A percentile compares a stretch with the other conserved stretches of the same genome.
phyloP scores from a whole-genome alignment of 2,888 invertebrate species.

The Megastigmus dorsalis region DNA sequence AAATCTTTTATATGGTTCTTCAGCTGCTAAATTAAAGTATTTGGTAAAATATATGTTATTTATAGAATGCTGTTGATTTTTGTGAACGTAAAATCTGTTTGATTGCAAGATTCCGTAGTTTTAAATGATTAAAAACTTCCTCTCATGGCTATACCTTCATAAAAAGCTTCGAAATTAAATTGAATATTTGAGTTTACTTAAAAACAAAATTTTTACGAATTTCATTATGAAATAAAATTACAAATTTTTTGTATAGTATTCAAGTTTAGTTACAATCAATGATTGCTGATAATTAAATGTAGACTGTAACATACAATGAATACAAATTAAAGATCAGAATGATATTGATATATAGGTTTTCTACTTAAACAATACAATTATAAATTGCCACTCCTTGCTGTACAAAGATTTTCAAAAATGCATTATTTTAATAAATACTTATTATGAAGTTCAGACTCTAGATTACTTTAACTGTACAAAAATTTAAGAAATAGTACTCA shows the following conservation, averaged over 20 bases:
- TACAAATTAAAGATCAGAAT: neutral
- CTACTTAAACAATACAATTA: slow-evolving; percentile 14
- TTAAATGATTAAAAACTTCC: slow-evolving; percentile 1
- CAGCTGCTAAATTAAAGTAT: neutral
- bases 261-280: slow-evolving; percentile 29
- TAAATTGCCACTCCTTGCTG: slow-evolving; percentile 13
- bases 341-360: slow-evolving; percentile 15
- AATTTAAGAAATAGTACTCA: slow-evolving; percentile 29
- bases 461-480: slow-evolving; percentile 42
- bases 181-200: neutral
- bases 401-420: slow-evolving; percentile 39
- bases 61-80: slow-evolving; percentile 12
- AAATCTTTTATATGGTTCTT: slow-evolving; percentile 34
- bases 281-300: slow-evolving; percentile 7
- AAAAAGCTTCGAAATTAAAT: slow-evolving; percentile 17
- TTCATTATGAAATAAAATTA: slow-evolving; percentile 17
- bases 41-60: slow-evolving; percentile 19
- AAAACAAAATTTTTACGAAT: slow-evolving; percentile 11
- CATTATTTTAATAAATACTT: slow-evolving; percentile 41
- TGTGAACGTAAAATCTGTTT: neutral
- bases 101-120: neutral
- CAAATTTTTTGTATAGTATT: slow-evolving; percentile 13
- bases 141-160: neutral
- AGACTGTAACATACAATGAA: slow-evolving; percentile 12
- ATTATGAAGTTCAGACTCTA: slow-evolving; percentile 36